Base-by-base conservation (phyloP, 2,113 vertebrate species). In the Centropus unirufus region DNA sequence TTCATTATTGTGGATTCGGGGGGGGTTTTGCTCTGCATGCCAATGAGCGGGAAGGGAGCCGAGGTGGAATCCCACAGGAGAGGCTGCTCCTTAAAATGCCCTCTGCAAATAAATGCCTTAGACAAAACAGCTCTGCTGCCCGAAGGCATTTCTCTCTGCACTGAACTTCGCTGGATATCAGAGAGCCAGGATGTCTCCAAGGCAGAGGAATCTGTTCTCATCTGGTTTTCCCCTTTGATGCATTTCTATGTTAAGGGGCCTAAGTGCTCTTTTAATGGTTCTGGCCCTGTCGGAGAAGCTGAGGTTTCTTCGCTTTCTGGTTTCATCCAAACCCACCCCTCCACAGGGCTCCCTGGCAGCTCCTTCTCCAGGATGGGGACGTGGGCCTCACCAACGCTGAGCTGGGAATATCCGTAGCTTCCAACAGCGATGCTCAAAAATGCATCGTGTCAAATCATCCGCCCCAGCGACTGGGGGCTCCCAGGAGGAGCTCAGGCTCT, bases 171-270 rank as follows among this genome's bases (percentile, higher is more conserved):
- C 47, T 19, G 40, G 61, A 74, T 40, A 83, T 90, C 95, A 79
- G 81, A 89, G 90, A 12, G 58, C 54, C 29, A 11, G 59, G 21
- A 63, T 89, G 29, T 40, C 91, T 81, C 77, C 64, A 6, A 86
- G 94, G 93, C 86, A 92, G 80, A 93, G 15, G 58, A 40, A 88
- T 85, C 89, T 40, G 27, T 70, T 83, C 83, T 92, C 94, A 66
- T 96, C 91, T 79, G 75, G 9, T n/a, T 75, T 61, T 47, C 40
- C 61, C 75, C 91, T 93, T 89, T 83, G 94, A 92, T 92, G 93
- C 70, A n/a, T 92, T 87, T 75, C 26, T 66, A 72, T 89, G 93
- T 76, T 47, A 47, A 90, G 81, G 63, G 69, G 18, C 70, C 73
- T 34, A 55, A 61, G 44, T 36, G 57, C 67, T 81, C 87, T 61